Base-by-base conservation (phyloP, 2,113 vertebrate species). In the Gasterosteus aculeatus region DNA sequence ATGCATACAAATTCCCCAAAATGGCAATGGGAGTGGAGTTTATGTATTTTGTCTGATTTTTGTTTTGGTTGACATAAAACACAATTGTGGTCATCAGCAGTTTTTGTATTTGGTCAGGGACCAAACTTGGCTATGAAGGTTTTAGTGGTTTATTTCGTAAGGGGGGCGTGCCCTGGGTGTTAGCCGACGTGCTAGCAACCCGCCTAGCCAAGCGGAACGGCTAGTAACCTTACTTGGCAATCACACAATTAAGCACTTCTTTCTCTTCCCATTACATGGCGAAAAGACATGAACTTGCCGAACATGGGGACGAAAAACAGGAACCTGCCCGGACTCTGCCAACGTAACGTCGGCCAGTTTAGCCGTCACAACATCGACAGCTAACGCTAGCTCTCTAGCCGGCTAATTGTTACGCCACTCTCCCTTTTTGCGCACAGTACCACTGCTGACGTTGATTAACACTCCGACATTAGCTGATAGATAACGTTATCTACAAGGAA, bases 121-220 rank as follows among this genome's bases (percentile, higher is more conserved):
- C n/a, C 10, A 54, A 54, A 54, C 19, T 12, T n/a, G 2, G 10
- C 46, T n/a, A 5, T 62, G 46, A 62, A 39, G 39, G 18, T 3
- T 71, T 56, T 5, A 6, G 15, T 38, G 51, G 26, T 38, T 33
- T 62, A 19, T 49, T 49, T 22, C 49, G 61, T 73, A 10, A 61
- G 11, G 83, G 83, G 80, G 84, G 87, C 51, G 87, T 88, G 87
- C 81, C 78, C 65, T 49, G 22, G 22, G 38, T 49, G 68, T 15
- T 65, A 76, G 65, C 58, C 33, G 10, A 53, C n/a, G 18, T 14
- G 66, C 62, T 82, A 62, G 77, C 70, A 64, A 58, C 44, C 51
- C 56, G 49, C 65, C 57, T 39, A 59, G 56, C 42, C 41, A 71
- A 62, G 57, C 15, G 58, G 63, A 72, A 56, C 56, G 46, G 19